These are phyloP conservation scores for Neogale vison DNA, from an alignment of 2,113 vertebrate species.

Conservation along the genomic window DNA sequence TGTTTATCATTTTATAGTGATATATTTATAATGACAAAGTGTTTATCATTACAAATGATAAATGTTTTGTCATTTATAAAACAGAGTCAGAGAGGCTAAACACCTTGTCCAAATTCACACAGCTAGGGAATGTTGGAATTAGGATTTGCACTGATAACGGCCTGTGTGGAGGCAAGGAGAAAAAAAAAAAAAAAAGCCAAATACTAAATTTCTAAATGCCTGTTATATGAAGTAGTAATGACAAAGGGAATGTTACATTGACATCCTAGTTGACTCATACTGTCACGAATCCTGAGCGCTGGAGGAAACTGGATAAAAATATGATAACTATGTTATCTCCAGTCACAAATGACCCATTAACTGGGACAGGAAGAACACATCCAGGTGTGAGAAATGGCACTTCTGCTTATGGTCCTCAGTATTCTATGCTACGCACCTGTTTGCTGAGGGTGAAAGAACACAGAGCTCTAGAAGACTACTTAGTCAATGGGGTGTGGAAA, in stretches of 20 bases:
- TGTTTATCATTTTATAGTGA: no score
- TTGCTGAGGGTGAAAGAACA: not conserved
- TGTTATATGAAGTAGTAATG: not conserved
- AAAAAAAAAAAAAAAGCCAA: not conserved
- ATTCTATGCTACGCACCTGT: not conserved
- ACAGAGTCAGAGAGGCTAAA: not conserved
- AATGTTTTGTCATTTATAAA: no score
- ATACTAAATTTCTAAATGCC: not conserved
- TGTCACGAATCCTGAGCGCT: not conserved
- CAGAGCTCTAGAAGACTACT: not conserved
- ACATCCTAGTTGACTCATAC: not conserved
- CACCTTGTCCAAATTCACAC: not conserved
- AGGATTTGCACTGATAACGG: not conserved
- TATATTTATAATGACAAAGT: no score
- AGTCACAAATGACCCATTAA: not conserved
- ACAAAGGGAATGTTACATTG: slow-evolving; percentile 10
- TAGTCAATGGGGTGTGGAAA: not conserved
- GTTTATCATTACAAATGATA: no score
- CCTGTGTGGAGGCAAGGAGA: not conserved
- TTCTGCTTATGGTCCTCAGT: not conserved
- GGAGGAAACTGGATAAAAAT: not conserved
- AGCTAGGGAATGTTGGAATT: not conserved
- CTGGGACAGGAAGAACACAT: not conserved
- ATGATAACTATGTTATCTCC: not conserved
- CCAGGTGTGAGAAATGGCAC: not conserved